Conservation (phyloP, 2,888 invertebrate genomes). For the Nycteola revayana region DNA sequence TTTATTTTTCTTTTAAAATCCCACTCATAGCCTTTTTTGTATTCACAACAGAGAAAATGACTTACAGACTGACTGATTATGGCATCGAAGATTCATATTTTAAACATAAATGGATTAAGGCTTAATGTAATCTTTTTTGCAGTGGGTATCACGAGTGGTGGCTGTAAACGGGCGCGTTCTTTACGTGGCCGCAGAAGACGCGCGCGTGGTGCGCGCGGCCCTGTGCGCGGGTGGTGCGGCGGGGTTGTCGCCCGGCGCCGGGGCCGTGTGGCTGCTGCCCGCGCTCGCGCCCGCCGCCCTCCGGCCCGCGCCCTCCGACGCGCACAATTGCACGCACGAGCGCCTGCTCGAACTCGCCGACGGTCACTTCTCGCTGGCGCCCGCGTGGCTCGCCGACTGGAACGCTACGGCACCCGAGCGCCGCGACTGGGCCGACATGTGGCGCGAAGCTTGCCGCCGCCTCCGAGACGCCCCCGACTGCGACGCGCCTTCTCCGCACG, state of each 20-base stretch:
- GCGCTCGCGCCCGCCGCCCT: slow-evolving; percentile 86
- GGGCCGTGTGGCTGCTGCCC: slow-evolving; percentile 94
- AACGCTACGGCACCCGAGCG: slow-evolving; percentile 15
- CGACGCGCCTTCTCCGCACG: slow-evolving; percentile 34
- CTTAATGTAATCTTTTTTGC: too few relatives aligned
- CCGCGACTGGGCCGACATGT: slow-evolving; percentile 9
- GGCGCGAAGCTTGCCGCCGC: slow-evolving; percentile 14
- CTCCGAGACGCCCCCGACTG: slow-evolving; percentile 10
- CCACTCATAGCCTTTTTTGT: too few relatives aligned
- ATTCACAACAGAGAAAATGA: too few relatives aligned
- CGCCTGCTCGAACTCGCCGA: slow-evolving; percentile 40
- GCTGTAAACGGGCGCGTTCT: slow-evolving; percentile 85
- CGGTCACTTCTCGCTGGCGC: slow-evolving; percentile 47
- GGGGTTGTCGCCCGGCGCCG: slow-evolving; percentile 86
- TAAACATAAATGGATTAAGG: too few relatives aligned
- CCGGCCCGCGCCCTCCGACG: slow-evolving; percentile 82
- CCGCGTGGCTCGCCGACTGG: slow-evolving; percentile 52
- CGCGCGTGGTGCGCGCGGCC: slow-evolving; percentile 86
- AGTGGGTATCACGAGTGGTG: slow-evolving; percentile 56
- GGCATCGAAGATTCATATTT: too few relatives aligned
- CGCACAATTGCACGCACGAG: slow-evolving; percentile 72
- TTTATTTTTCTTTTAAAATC: too few relatives aligned
- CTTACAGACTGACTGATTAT: too few relatives aligned
- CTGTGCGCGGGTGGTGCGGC: slow-evolving; percentile 90
- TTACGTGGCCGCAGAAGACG: slow-evolving; percentile 89